phyloP scores from a whole-genome alignment of 2,797 vertebrate species.

The Clarias platycephalus region DNA sequence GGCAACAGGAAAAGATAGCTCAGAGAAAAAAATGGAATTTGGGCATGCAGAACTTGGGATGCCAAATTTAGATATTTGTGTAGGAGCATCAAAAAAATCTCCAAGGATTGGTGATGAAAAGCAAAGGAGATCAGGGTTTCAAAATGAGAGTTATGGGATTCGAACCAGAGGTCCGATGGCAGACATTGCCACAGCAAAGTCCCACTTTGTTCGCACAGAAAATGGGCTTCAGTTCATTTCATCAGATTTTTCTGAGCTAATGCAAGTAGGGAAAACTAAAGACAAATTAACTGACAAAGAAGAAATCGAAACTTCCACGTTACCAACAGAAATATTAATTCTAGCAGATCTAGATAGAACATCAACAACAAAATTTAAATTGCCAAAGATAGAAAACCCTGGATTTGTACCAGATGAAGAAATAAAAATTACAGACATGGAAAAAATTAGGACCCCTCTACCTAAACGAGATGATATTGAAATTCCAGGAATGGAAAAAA shows the following conservation, averaged over 20 bases:
- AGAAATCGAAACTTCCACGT: conserved; percentile 36
- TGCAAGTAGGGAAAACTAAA: conserved; percentile 32
- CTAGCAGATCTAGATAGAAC: conserved; percentile 56
- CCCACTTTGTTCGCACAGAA: conserved; percentile 41
- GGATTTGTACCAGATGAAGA: conserved; percentile 58
- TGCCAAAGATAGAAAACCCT: conserved; percentile 63
- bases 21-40: conserved; percentile 45
- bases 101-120: conserved; percentile 62
- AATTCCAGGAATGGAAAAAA: conserved; percentile 63
- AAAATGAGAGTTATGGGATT: conserved; percentile 60
- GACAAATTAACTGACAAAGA: conserved; percentile 18
- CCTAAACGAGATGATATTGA: conserved; percentile 71
- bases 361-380: conserved; percentile 62
- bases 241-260: conserved; percentile 39
- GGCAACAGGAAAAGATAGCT: conserved; percentile 39
- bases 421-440: conserved; percentile 51
- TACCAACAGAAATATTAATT: conserved; percentile 49
- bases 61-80: conserved; percentile 63
- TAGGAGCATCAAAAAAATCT: conserved; percentile 58
- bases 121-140: conserved; percentile 53
- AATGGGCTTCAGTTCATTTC: conserved; percentile 52
- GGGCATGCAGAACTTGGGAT: conserved; percentile 54
- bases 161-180: conserved; percentile 59
- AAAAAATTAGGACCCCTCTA: conserved; percentile 55
- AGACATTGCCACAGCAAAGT: conserved; percentile 56